phyloP scores from a whole-genome alignment of 2,888 invertebrate genomes.

The Microctonus aethiopoides region DNA sequence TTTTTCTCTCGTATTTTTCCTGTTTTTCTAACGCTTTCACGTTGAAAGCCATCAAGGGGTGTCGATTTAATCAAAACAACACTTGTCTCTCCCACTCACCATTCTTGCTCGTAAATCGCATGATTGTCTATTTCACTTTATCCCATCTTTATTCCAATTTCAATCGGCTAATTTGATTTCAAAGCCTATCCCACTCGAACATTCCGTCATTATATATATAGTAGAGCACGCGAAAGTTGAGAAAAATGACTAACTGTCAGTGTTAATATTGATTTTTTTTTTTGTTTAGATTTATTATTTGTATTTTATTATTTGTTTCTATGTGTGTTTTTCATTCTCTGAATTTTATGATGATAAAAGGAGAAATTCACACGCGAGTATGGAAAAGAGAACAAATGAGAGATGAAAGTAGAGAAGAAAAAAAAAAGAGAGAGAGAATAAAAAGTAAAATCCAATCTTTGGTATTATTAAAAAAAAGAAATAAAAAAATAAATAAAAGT shows the following conservation, averaged over 20 bases:
- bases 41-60: background rate
- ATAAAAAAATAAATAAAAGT: too few relatives aligned
- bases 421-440: background rate
- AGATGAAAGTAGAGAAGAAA: too few relatives aligned
- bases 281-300: background rate
- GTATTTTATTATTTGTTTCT: background rate
- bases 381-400: background rate
- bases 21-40: background rate
- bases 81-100: background rate
- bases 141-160: constrained; percentile 1
- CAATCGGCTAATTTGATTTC: constrained; percentile 27
- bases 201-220: background rate
- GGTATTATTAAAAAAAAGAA: background rate
- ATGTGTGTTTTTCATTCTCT: background rate
- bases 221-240: constrained; percentile 5
- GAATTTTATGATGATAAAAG: too few relatives aligned
- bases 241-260: background rate
- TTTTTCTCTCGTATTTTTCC: too few relatives aligned
- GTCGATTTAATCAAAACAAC: background rate
- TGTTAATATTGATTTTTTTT: background rate
- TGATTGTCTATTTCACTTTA: constrained; percentile 18
- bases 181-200: background rate
- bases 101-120: constrained; percentile 6
- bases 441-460: background rate
- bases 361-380: too few relatives aligned